Evolutionary conservation across 2,113 vertebrate genomes (phyloP), one percentile per base, ranked within the genome.

Genomic region (Amblyornis subalaris): DNA sequence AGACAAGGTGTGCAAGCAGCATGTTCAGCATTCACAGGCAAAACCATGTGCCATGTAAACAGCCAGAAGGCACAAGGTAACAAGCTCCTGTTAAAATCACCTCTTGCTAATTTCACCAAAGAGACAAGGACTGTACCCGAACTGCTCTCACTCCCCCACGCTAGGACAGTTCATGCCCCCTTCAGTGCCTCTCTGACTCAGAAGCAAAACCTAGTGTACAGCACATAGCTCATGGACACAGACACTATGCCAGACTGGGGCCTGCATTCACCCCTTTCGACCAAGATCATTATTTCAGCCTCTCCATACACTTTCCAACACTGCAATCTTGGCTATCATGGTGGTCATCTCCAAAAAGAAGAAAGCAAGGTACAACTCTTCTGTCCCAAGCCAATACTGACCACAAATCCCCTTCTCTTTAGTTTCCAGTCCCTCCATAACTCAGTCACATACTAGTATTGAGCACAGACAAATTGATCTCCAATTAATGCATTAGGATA

Each of bases 101-200:
- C 35, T 58, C 14, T 60, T 14, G 11, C 18, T 29, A 62, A 45
- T 47, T 85, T 54, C 44, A 50, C 5, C 24, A 42, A 14, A 76
- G 61, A 31, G 6, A 38, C 29, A 47, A 82, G 44, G 17, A 31
- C 12, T 1, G 6, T 26, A 36, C 7, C 44, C 72, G 21, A 67
- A 40, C 28, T 50, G 21, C 47, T 64, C 6, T n/a, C 36, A 53
- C 19, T 70, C 26, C 10, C 17, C 29, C 3, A 2, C 12, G 7
- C 8, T 8, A 24, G 55, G 9, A 57, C 21, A 70, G 2, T 0
- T 36, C 0, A 0, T 38, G 22, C 20, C 17, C 22, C 11, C 19
- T n/a, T 48, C 58, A 40, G 5, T 44, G 20, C 7, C 35, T 31
- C 13, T 67, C 44, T 61, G 45, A 45, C 33, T 65, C 36, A 69